Evolutionary conservation across 23 tunicate species (phyloP), one percentile per base, ranked within the genome.

Genomic region (Phallusia fumigata): DNA sequence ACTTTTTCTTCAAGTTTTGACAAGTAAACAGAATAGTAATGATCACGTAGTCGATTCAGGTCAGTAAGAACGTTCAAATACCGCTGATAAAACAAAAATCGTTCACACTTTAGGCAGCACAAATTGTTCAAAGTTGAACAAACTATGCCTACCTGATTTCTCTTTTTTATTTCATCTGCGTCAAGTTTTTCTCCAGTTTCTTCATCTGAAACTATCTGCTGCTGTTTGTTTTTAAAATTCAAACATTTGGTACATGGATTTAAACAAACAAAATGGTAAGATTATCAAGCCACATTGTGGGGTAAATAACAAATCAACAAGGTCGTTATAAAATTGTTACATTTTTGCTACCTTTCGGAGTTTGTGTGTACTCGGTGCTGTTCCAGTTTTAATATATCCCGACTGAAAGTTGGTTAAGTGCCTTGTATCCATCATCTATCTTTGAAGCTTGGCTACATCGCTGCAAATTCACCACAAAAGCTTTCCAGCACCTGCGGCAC

Each of bases 1-100:
- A 86, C 90, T 53, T 86, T 86, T 33, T 83, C 84, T 75, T 86
- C 90, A 74, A 86, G 90, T 86, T 86, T 86, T 10, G 79, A 47
- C 32, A 86, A 50, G 75, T 86, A 86, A 30, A 86, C 80, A 13
- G 80, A 65, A 73, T 86, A 86, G 31, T 86, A 86, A 33, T 86
- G 84, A 52, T 86, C 90, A 6, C 90, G 84, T 24, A 86, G 50
- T 11, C 90, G 78, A 65, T 82, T 24, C 0, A 86, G 72, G 80
- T 86, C 90, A 18, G 65, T 52, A 10, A 86, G 75, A 15, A 86
- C 90, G 35, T 86, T 65, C 75, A 86, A 36, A 36, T 86, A 80
- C 33, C 75, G 80, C 90, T 86, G 80, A 6, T 50, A 73, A 51
- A n/a, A 18, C 18, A 18, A 51, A 51, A 13, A 13, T 13, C 58